Percentiles rank a stretch among this genome's conserved stretches.
Evolutionary conservation across 2,113 vertebrate species (phyloP).

Genomic region (Pungitius pungitius): DNA sequence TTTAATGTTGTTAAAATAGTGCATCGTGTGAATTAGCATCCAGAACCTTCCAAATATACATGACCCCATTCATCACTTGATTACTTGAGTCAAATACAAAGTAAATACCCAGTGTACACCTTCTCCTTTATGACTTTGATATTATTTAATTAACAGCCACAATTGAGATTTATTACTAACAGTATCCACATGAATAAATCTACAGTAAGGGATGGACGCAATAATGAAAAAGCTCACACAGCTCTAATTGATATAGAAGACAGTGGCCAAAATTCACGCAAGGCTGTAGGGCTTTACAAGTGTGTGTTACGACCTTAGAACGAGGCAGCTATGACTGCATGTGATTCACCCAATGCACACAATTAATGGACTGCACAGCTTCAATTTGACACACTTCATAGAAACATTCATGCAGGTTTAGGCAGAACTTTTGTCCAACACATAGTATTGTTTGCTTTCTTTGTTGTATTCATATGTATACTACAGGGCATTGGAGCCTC

Average conservation of each 20-base stretch:
- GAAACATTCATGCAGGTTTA: slow-evolving; percentile 42
- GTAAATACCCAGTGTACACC: slow-evolving; percentile 34
- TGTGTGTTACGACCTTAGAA: slow-evolving; percentile 36
- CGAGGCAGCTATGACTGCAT: slow-evolving; percentile 21
- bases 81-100: slow-evolving; percentile 44
- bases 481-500: slow-evolving; percentile 16
- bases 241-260: slow-evolving; percentile 67
- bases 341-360: slow-evolving; percentile 41
- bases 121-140: slow-evolving; percentile 34
- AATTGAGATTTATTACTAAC: slow-evolving; percentile 62
- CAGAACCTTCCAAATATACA: slow-evolving; percentile 5
- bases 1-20: neutral
- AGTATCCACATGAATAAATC: slow-evolving; percentile 58
- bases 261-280: slow-evolving; percentile 51
- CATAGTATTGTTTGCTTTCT: slow-evolving; percentile 1
- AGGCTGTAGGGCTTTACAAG: slow-evolving; percentile 47
- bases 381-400: slow-evolving; percentile 58
- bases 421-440: slow-evolving; percentile 52
- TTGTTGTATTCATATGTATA: slow-evolving; percentile 31
- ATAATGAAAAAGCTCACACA: slow-evolving; percentile 50
- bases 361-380: slow-evolving; percentile 49
- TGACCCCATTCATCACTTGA: slow-evolving; percentile 59
- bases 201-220: slow-evolving; percentile 34
- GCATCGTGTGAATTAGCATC: neutral
- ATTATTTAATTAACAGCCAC: slow-evolving; percentile 47